These are phyloP conservation scores for Zaprionus taronus DNA, from an alignment of 1,140 invertebrate species.

Conservation along the genomic window DNA sequence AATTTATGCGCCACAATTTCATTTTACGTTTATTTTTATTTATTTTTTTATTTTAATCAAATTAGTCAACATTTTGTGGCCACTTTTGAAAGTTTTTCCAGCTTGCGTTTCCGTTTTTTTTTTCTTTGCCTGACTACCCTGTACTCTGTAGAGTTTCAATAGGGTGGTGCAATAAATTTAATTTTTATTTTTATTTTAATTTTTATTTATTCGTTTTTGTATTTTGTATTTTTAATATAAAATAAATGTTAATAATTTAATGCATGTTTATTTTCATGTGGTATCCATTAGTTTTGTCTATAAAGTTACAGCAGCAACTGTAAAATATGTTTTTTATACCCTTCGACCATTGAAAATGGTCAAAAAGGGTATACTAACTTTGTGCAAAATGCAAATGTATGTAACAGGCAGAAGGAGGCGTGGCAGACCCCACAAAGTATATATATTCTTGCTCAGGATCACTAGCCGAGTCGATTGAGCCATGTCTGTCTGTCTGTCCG, in stretches of 20 bases:
- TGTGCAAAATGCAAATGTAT: too few relatives aligned
- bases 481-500: too few relatives aligned
- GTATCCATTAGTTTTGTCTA: background rate
- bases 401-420: too few relatives aligned
- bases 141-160: background rate
- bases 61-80: conserved; percentile 4
- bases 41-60: background rate
- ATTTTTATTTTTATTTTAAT: too few relatives aligned
- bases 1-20: conserved; percentile 21
- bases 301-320: background rate
- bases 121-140: background rate
- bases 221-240: background rate
- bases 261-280: background rate
- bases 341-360: too few relatives aligned
- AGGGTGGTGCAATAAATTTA: background rate
- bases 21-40: conserved; percentile 16
- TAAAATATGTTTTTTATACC: background rate
- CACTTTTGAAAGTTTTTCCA: conserved; percentile 12
- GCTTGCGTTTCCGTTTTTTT: background rate
- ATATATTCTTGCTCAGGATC: too few relatives aligned
- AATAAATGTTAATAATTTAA: background rate
- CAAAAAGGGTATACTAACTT: too few relatives aligned
- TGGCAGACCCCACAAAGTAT: too few relatives aligned
- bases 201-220: too few relatives aligned
- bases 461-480: too few relatives aligned